Evolutionary conservation across 2,888 invertebrate species (phyloP).

Genomic region (Nineta flava): DNA sequence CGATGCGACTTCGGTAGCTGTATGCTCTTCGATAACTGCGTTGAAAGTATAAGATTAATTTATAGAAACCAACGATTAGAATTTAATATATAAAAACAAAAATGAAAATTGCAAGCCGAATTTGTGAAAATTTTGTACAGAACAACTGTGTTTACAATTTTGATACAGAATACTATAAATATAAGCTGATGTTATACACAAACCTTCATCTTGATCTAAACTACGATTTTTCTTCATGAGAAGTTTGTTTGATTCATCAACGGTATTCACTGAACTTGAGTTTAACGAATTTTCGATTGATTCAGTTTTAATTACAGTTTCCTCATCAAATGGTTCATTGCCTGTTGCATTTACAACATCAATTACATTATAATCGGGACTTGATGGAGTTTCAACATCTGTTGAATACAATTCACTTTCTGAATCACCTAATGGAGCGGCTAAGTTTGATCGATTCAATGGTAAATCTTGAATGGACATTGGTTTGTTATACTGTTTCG

Average conservation of each 20-base stretch:
- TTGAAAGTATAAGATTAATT: too few relatives aligned
- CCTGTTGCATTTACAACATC: conserved; percentile 5
- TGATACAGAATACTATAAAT: too few relatives aligned
- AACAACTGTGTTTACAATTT: too few relatives aligned
- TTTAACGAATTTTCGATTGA: neutral
- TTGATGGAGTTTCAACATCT: conserved; percentile 18
- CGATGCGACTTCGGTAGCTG: conserved; percentile 12
- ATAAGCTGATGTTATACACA: too few relatives aligned
- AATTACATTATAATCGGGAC: conserved; percentile 9
- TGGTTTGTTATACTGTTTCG: neutral
- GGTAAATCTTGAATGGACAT: neutral
- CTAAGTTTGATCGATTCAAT: neutral
- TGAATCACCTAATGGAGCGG: neutral
- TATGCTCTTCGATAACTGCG: neutral
- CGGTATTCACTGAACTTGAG: neutral
- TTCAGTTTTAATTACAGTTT: conserved; percentile 14
- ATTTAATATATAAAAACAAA: too few relatives aligned
- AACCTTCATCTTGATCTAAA: conserved; percentile 29
- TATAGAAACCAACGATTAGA: too few relatives aligned
- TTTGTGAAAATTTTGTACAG: too few relatives aligned
- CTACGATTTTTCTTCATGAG: neutral
- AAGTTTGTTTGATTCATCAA: conserved; percentile 16
- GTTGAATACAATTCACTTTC: conserved; percentile 8
- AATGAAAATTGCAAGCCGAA: too few relatives aligned
- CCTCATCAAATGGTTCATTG: conserved; percentile 12